Base-by-base conservation (phyloP, 2,797 vertebrate species). In the Harpagifer antarcticus region DNA sequence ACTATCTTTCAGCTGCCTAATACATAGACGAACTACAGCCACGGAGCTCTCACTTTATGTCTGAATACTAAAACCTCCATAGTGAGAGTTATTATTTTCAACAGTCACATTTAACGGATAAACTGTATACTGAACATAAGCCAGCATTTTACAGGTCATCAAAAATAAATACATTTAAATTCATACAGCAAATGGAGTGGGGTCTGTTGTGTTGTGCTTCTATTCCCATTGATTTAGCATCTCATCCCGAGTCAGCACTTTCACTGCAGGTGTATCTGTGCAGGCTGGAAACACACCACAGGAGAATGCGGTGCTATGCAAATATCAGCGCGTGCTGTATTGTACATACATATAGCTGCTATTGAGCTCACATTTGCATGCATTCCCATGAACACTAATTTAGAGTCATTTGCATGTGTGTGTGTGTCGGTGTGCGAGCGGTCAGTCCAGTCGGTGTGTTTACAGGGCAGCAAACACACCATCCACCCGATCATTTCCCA, bases 151-250 rank as follows among this genome's bases (percentile, higher is more conserved):
- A 81, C 78, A 87, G 72, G 81, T 74, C 79, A 80, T 82, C 77
- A 68, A 76, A 76, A 76, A 56, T 6, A 79, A 74, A 78, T 79
- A 49, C 76, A 86, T 78, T 78, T 59, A 79, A 74, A 87, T 87
- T 3, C 65, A 79, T 75, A 68, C 83, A 78, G 62, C 68, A 63
- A 80, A 73, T 58, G 68, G 75, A 84, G 73, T 15, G 44, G 33
- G 52, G 45, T 68, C 47, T 81, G 10, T 84, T 84, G 62, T 79
- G 37, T 53, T 74, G 70, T 74, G 62, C 54, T 75, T 79, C 58
- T 45, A 68, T 85, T 83, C 71, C 68, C 68, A 83, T 76, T 84
- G 81, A 90, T 89, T 87, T 85, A 84, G 73, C 75, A 75, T 82
- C 75, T 83, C 59, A 45, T 79, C 79, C 72, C 23, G 59, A 70